Evolutionary conservation across 2,888 invertebrate genomes (phyloP).

Genomic region (Brenthis daphne): DNA sequence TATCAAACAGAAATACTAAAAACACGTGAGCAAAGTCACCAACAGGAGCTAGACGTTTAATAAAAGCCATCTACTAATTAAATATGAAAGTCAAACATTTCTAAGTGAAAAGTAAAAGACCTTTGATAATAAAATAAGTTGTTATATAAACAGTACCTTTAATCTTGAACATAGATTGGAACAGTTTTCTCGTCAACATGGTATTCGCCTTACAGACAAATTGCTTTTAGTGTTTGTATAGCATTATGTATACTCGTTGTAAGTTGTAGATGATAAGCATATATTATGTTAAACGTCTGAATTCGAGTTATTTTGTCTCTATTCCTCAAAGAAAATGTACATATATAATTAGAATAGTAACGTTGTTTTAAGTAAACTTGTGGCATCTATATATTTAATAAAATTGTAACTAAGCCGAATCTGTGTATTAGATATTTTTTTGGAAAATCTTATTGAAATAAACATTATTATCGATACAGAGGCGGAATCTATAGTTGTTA

Average conservation of each 20-base stretch:
- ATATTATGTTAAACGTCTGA: background rate
- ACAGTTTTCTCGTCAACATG: constrained; percentile 53
- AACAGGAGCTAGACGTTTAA: too few relatives aligned
- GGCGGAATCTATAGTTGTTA: too few relatives aligned
- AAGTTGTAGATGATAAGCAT: background rate
- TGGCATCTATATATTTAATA: too few relatives aligned
- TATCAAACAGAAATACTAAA: too few relatives aligned
- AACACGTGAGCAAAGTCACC: too few relatives aligned
- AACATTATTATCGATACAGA: too few relatives aligned
- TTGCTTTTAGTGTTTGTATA: constrained; percentile 53
- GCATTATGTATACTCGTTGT: constrained; percentile 38
- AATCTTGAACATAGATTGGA: constrained; percentile 52
- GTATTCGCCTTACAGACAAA: constrained; percentile 56
- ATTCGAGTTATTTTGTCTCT: background rate
- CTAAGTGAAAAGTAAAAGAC: background rate
- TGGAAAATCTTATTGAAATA: too few relatives aligned
- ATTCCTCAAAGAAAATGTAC: background rate
- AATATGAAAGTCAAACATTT: too few relatives aligned
- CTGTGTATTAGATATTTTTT: too few relatives aligned
- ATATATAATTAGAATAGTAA: background rate
- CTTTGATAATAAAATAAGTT: constrained; percentile 15
- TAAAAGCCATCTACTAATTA: too few relatives aligned
- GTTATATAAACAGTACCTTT: constrained; percentile 19
- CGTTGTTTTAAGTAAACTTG: too few relatives aligned
- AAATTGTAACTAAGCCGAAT: too few relatives aligned